Base-by-base conservation (phyloP, 2,888 invertebrate genomes). In the Vesta saturnalis region DNA sequence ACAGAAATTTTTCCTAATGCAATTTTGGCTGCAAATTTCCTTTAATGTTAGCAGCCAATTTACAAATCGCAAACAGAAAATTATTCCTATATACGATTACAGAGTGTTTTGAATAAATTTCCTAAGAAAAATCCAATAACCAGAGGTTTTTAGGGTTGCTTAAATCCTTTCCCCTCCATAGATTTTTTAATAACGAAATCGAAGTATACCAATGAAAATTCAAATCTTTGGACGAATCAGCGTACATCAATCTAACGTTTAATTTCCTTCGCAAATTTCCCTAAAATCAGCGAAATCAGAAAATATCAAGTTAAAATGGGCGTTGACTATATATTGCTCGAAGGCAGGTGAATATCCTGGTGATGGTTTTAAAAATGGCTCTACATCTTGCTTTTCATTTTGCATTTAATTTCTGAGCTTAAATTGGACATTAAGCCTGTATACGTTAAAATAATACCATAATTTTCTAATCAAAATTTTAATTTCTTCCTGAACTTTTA, bases 1-100 rank as follows among this genome's bases (percentile, higher is more conserved):
- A 81, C 76, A 80, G 77, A 79, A 80, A 78, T 82, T 82, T 80
- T 81, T 80, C 78, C 77, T 81, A 81, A 83, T 81, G 75, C 76
- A 67, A 76, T 80, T 80, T 77, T 70, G 75, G 77, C 75, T 75
- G 74, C 72, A 71, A 78, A 80, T 78, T 81, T 81, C 78, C 80
- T 63, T 65, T 30, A 55, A 47, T 52, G 54, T 64, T 55, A 6
- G 58, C 2, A 46, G 66, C 56, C 62, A 63, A 66, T 70, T 70
- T 66, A 49, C 55, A 63, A 70, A 70, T 70, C 62, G 66, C 58
- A 66, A 69, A 61, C 49, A 49, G 59, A n/a, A n/a, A n/a, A n/a
- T n/a, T 60, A 18, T 22, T 60, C 14, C 16, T n/a, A 23, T 5
- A 60, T 14, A 46, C 21, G 47, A 47, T 47, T 22, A n/a, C n/a